Conservation (phyloP, 2,797 vertebrate genomes). For the Argyrosomus regius region DNA sequence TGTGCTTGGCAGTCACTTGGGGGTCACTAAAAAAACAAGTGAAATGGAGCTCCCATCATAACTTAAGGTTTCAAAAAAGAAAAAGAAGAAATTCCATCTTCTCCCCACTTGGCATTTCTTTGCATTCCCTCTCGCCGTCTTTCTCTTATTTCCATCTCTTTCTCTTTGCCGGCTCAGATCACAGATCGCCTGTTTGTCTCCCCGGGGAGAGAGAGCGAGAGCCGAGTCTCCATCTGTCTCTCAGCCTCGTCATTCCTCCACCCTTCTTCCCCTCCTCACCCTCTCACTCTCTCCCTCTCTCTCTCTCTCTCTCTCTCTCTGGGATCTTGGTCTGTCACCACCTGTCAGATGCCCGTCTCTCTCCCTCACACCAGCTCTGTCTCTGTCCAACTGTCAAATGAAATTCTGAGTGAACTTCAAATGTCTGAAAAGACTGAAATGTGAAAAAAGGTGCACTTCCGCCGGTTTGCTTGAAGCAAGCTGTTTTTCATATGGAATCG, state of each 20-base stretch:
- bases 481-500: background rate
- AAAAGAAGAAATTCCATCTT: slow-evolving; percentile 10
- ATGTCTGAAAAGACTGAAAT: slow-evolving; percentile 39
- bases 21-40: background rate
- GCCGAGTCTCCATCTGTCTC: slow-evolving; percentile 81
- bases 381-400: slow-evolving; percentile 58
- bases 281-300: background rate
- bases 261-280: slow-evolving; percentile 33
- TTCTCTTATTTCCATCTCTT: slow-evolving; percentile 46
- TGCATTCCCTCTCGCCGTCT: slow-evolving; percentile 11
- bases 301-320: slow-evolving; percentile 24
- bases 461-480: background rate
- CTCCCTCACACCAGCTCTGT: slow-evolving; percentile 38
- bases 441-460: background rate
- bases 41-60: background rate
- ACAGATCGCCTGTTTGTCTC: slow-evolving; percentile 70
- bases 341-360: slow-evolving; percentile 76
- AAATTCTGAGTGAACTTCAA: slow-evolving; percentile 52
- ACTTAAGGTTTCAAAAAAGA: slow-evolving; percentile 1
- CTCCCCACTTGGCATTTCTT: slow-evolving; percentile 23
- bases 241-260: slow-evolving; percentile 62
- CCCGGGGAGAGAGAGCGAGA: slow-evolving; percentile 54
- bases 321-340: slow-evolving; percentile 77
- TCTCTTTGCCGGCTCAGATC: slow-evolving; percentile 61
- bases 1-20: background rate